Percentiles rank a stretch among this genome's conserved stretches.
Conservation (phyloP, 2,113 vertebrate species). For the Baryphthengus martii region DNA sequence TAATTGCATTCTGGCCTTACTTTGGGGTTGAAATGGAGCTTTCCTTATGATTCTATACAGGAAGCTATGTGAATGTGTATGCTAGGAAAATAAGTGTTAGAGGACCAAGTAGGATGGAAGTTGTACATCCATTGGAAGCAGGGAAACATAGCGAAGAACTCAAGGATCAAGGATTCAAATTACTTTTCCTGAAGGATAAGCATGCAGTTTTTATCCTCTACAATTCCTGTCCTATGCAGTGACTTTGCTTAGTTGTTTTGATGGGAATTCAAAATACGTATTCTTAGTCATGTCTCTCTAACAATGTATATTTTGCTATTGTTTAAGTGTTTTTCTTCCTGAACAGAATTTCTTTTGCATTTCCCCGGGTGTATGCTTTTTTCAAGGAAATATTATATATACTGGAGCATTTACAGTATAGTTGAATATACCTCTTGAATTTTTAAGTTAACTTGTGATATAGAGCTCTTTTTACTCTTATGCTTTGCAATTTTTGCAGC, state of each 20-base stretch:
- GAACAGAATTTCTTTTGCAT: not conserved
- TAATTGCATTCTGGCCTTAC: not conserved
- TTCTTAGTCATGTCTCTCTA: not conserved
- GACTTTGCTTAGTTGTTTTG: not conserved
- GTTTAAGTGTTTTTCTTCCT: not conserved
- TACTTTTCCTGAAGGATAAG: not conserved
- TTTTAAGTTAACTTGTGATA: not conserved
- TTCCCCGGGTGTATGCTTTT: not conserved
- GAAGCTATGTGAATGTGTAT: not conserved
- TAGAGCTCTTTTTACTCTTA: not conserved
- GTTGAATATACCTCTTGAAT: not conserved
- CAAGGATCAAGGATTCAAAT: not conserved
- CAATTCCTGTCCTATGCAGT: not conserved
- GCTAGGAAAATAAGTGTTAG: not conserved
- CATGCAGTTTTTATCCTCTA: not conserved
- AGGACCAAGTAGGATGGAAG: not conserved
- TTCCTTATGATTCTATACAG: not conserved
- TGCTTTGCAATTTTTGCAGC: not conserved
- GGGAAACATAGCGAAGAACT: not conserved
- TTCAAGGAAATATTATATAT: not conserved
- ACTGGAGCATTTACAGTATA: not conserved
- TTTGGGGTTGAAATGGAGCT: not conserved
- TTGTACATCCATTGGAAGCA: not conserved
- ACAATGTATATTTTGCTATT: not conserved
- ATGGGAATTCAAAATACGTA: not conserved